Percentiles rank a stretch among this genome's conserved stretches.
phyloP scores from a whole-genome alignment of 2,888 invertebrate species.

The Drosophila anomalata region DNA sequence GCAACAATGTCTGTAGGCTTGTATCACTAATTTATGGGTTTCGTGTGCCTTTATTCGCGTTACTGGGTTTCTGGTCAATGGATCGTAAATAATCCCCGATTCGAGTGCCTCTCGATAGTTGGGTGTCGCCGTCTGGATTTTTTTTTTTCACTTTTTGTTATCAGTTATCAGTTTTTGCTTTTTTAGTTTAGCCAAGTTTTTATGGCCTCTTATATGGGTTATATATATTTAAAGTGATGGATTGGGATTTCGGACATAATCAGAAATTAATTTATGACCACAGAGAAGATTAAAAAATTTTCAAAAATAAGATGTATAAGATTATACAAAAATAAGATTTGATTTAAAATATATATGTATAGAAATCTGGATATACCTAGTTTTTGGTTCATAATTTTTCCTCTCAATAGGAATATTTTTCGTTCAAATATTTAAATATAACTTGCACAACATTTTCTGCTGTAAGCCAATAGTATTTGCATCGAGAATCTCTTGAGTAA shows the following conservation, averaged over 20 bases:
- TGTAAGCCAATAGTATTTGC: not conserved
- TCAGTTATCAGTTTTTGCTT: conserved; percentile 29
- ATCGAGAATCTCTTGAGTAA: conserved; percentile 18
- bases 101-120: conserved; percentile 35
- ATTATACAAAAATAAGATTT: not conserved
- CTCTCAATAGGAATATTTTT: not conserved
- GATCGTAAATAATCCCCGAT: conserved; percentile 39
- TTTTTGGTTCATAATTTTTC: not conserved
- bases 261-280: conserved; percentile 13
- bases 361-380: not conserved
- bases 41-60: conserved; percentile 49
- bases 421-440: not conserved
- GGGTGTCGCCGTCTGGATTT: conserved; percentile 28
- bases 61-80: conserved; percentile 4
- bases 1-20: conserved; percentile 30
- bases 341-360: not conserved
- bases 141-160: conserved; percentile 7
- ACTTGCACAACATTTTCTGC: not conserved
- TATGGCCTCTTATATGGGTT: conserved; percentile 35
- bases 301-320: not conserved
- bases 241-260: conserved; percentile 35
- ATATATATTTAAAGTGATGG: conserved; percentile 36
- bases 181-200: conserved; percentile 5
- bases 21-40: conserved; percentile 68
- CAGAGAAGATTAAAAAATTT: not conserved